Evolutionary conservation across 2,797 vertebrate genomes (phyloP), one percentile per base, ranked within the genome.

Genomic region (Crossoptilon crossoptilon): DNA sequence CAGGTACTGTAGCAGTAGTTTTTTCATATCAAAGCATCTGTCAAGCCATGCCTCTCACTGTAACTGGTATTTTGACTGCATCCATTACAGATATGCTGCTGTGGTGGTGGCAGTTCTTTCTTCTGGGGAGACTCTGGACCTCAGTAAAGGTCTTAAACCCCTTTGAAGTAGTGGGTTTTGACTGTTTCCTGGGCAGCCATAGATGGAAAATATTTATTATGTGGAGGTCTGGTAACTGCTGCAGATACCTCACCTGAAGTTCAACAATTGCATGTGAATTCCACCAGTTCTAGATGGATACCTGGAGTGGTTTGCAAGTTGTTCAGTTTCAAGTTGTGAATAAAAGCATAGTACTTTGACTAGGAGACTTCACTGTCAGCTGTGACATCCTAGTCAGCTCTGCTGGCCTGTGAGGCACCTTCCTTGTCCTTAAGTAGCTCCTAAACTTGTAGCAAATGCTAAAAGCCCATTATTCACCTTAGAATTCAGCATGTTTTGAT

Each of bases 1-100:
- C 99, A 97, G 99, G 99, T 97, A 96, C 27, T 71, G 7, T 41
- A 35, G 39, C 23, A 8, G 11, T 48, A 24, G 35, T 43, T 78
- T 82, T 62, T 62, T 79, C 19, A 1, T 53, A 29, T 39, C n/a
- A 35, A 72, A 87, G 48, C 51, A n/a, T 39, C 27, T 72, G 46
- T 82, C 33, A 58, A 55, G 87, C 31, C 16, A 1, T 29, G 29
- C 8, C 64, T 18, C 9, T 24, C 43, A 0, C 22, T 75, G 53
- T 59, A 62, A 27, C 5, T 26, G 56, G 4, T 37, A 2, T 59
- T 81, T 51, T 84, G 59, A 41, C 46, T 85, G 63, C 60, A 41
- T 41, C 37, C 17, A 41, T 41, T 41, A 29, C 13, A 63, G 37
- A 29, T 29, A 63, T 18, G 39, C 11, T 63, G 26, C 60, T 18